Conservation (phyloP, 2,888 invertebrate genomes). For the Drosophila mimetica region DNA sequence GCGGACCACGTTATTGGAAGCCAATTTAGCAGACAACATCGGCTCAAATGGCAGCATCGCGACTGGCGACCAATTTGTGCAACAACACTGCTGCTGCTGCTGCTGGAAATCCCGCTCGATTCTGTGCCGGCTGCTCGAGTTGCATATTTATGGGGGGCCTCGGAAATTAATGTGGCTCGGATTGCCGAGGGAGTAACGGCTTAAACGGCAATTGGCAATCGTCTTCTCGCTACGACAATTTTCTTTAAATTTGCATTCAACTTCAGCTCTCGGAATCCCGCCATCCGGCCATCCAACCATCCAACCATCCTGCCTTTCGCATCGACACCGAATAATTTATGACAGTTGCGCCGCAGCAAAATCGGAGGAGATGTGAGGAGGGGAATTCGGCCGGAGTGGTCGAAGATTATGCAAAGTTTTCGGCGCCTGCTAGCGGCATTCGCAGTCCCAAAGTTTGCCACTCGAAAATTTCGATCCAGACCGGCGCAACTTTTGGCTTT, state of each 20-base stretch:
- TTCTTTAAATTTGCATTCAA: conserved; percentile 47
- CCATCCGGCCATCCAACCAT: background rate
- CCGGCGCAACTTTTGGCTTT: conserved; percentile 22
- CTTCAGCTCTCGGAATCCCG: too few species aligned
- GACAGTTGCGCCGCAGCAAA: conserved; percentile 6
- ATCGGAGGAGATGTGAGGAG: too few species aligned
- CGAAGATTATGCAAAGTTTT: conserved; percentile 52
- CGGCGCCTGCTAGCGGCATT: conserved; percentile 33
- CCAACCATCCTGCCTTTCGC: background rate
- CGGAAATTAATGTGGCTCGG: conserved; percentile 63
- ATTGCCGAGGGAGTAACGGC: conserved; percentile 31
- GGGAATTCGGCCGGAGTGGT: conserved; percentile 16
- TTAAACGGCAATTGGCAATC: conserved; percentile 44
- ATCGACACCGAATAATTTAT: conserved; percentile 42
- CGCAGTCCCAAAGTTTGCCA: conserved; percentile 23
- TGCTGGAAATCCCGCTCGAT: background rate
- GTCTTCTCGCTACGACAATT: conserved; percentile 38
- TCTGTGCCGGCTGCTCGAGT: conserved; percentile 50
- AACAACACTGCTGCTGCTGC: conserved; percentile 50
- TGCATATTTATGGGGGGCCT: conserved; percentile 72
- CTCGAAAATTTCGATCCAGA: conserved; percentile 28
- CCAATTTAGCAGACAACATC: conserved; percentile 61
- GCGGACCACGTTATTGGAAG: conserved; percentile 52
- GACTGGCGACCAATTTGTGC: conserved; percentile 63
- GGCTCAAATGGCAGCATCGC: conserved; percentile 25